These are phyloP conservation scores for Malacoraja senta DNA, from an alignment of 2,797 vertebrate species.

Conservation along the genomic window DNA sequence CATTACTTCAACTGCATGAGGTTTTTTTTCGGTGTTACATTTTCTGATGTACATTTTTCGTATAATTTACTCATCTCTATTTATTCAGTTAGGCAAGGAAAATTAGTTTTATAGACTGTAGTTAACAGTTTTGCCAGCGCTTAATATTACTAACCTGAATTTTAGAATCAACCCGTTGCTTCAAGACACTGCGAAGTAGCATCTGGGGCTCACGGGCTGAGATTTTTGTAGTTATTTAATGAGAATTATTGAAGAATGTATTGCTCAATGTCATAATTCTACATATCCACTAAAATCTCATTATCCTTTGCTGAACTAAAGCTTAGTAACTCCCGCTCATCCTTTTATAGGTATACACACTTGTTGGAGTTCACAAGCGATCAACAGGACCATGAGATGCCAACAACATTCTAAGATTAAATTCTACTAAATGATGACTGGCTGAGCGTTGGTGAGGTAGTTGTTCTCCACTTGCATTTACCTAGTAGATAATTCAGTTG, in stretches of 20 bases:
- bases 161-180: background rate
- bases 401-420: background rate
- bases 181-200: background rate
- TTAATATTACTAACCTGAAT: background rate
- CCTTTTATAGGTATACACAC: background rate
- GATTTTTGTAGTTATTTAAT: background rate
- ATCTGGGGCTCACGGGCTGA: background rate
- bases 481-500: background rate
- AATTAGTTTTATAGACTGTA: background rate
- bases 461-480: background rate
- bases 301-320: background rate
- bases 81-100: background rate
- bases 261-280: background rate
- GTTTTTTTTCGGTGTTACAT: background rate
- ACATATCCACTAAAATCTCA: background rate
- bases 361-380: background rate
- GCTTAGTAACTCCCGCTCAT: background rate
- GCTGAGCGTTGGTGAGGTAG: background rate
- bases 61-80: background rate
- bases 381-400: background rate
- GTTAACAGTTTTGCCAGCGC: background rate
- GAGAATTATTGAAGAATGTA: background rate
- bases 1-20: background rate
- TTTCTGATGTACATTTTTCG: background rate
- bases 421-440: background rate